Base-by-base conservation (phyloP, 2,888 invertebrate species). In the Hirtodrosophila duncani region DNA sequence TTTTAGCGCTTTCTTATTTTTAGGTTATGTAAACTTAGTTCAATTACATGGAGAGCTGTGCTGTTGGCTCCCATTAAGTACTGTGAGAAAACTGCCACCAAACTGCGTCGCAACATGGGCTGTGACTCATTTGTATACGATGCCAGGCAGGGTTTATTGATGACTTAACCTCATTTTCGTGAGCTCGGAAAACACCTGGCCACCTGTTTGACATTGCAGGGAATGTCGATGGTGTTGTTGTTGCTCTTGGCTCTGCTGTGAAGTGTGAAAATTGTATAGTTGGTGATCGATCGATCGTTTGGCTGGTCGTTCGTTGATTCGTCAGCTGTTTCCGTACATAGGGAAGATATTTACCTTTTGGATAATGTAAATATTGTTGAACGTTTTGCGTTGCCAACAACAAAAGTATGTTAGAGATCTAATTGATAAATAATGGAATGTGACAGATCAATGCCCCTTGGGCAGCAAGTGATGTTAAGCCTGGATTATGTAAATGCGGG, bases 81-180 rank as follows among this genome's bases (percentile, higher is more conserved):
- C 67, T 77, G 75, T 77, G 75, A 74, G 75, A 77, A 78, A 63
- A 45, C 41, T 39, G 55, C 23, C 27, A 39, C 46, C 48, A 43
- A 69, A 72, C 60, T 71, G 58, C 63, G 69, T 55, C 52, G 66
- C 67, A 53, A 46, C 33, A 30, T 45, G 17, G 1, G 16, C 9
- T 11, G 37, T 77, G 75, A 69, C 74, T 74, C 74, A 78, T 59
- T 72, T 59, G 57, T 74, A 52, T 62, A 48, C 34, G 24, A 43
- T 34, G 55, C 29, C 7, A 33, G 21, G 46, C 67, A 50, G 36
- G 39, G 60, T 57, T 63, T 64, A 70, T 78, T 77, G 81, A 66
- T 77, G 81, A 80, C 70, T 77, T 77, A 77, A 66, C 81, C 81
- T 66, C 67, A 59, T 67, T 75, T 65, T 56, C 46, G 41, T 45